Evolutionary conservation across 2,797 vertebrate species (phyloP), one percentile per base, ranked within the genome.

Genomic region (Rachycentron canadum): DNA sequence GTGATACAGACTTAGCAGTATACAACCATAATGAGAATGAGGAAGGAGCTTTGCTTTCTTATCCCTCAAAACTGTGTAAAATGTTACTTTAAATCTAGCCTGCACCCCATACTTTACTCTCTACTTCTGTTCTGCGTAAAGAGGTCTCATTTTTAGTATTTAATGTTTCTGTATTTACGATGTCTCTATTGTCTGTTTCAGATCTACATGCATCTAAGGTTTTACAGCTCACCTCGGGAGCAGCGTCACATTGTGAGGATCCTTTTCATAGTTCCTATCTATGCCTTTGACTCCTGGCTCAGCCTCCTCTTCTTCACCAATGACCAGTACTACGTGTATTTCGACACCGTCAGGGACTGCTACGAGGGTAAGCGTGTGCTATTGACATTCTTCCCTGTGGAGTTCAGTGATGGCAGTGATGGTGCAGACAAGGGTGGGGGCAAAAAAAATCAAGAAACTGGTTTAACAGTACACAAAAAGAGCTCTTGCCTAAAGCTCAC

Each of bases 261-360:
- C 91, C 98, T 99, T 88, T 99, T 99, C 94, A 99, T 99, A 13
- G 98, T 99, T 55, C 98, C 98, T 64, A 99, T 99, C 91, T 99
- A 99, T 0, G 97, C 98, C 91, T 97, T 99, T 1, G 98, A 99
- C 91, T 99, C 98, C 0, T 99, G 98, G 98, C 97, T 99, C 93
- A 99, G 98, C 80, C 97, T 99, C 19, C 97, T 99, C 40, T 99
- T 99, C 95, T 99, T 99, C 94, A 99, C 97, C 92, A 99, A 99
- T 1, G 98, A 99, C 90, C 97, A 99, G 92, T 99, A 97, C 97
- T 99, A 99, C 13, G 97, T 99, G 81, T 99, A 99, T 96, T 99
- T 99, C 0, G 96, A 97, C 91, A 99, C 98, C 0, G 92, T 99
- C 76, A 94, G 98, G 14, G 98, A 99, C 94, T 99, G 98, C 93